These are phyloP conservation scores for Asobara japonica DNA, from an alignment of 1,140 invertebrate species.

Conservation along the genomic window DNA sequence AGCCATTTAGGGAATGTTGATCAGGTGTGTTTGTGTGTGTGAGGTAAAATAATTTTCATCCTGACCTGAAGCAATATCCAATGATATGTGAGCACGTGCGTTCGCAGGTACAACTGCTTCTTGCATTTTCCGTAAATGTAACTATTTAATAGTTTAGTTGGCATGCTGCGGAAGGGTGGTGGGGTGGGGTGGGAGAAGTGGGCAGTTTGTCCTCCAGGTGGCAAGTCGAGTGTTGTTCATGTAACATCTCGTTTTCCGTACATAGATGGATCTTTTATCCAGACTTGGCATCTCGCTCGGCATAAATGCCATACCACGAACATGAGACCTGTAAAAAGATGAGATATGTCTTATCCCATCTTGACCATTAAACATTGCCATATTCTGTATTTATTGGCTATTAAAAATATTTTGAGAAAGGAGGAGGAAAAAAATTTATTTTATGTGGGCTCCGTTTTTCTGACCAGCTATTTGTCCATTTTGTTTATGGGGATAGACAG, in stretches of 20 bases:
- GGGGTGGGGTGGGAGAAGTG: neutral
- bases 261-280: constrained; percentile 33
- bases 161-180: neutral
- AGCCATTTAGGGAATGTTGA: constrained; percentile 65
- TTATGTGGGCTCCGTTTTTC: neutral
- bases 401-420: neutral
- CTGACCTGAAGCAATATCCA: constrained; percentile 12
- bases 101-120: constrained; percentile 12
- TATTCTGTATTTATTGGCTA: constrained; percentile 12
- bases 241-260: constrained; percentile 37
- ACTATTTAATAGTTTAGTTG: constrained; percentile 33
- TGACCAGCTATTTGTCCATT: neutral
- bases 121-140: constrained; percentile 38
- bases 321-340: constrained; percentile 34
- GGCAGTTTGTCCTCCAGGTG: constrained; percentile 24
- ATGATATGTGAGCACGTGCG: constrained; percentile 27
- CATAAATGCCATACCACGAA: constrained; percentile 32
- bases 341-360: constrained; percentile 23
- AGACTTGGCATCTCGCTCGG: constrained; percentile 23
- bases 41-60: constrained; percentile 16
- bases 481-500: neutral
- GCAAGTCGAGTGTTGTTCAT: constrained; percentile 13
- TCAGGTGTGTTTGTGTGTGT: neutral
- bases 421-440: neutral
- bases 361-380: constrained; percentile 12